Base-by-base conservation (phyloP, 2,888 invertebrate genomes). In the Eurytoma adleriae region DNA sequence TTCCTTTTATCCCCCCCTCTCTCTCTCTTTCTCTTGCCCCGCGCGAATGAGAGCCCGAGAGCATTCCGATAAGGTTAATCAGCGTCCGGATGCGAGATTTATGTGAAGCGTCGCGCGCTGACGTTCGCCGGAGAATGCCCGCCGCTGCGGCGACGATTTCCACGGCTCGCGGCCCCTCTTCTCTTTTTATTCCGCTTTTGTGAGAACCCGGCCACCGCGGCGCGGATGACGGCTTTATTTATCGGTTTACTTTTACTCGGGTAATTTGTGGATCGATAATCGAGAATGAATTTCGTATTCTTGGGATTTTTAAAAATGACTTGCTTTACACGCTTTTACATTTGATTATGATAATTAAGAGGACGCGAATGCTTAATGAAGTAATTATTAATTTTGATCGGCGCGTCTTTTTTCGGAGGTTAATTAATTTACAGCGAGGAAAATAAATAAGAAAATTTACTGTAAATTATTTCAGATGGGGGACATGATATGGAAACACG, bases 41-140 rank as follows among this genome's bases (percentile, higher is more conserved):
- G 40, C 40, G 18, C 61, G 72, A 78, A 82, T n/a, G 71, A 77
- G 74, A 67, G 20, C 27, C 66, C n/a, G 61, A 76, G 76, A 79
- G 77, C 79, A 79, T 81, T 79, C 74, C 79, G 83, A 83, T 83
- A 83, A 83, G 81, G 77, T 79, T 83, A 83, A 83, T 83, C 82
- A 83, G 83, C 73, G 73, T 54, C 66, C 56, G 79, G 74, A 78
- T 79, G 78, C 66, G 70, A 83, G 83, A 83, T 83, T 83, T 83
- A 83, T 83, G 81, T 18, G 75, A 72, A 71, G 50, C 54, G 62
- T 48, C 66, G 57, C 61, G 70, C 57, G 14, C 61, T 66, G 68
- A 64, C 54, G 72, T 67, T 30, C 56, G 61, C 57, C 24, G 24
- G 77, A 75, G 76, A 76, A 80, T 76, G 18, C 20, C 18, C 30